A percentile compares a stretch with the other conserved stretches of the same genome.
Conservation (phyloP, 2,888 invertebrate species). For the Tinea trinotella region DNA sequence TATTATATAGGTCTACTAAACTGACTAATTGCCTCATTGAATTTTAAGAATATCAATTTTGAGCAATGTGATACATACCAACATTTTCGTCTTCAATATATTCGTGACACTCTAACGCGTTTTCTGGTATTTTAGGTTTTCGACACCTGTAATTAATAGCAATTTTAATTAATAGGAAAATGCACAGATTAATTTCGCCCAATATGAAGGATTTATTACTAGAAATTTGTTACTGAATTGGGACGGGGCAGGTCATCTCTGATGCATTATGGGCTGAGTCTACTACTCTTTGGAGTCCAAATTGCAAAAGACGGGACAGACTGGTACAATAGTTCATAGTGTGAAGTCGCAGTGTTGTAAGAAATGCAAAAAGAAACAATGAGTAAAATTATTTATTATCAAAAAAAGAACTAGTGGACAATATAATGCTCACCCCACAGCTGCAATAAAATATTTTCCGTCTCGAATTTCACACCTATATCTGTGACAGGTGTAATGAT, state of each 20-base stretch:
- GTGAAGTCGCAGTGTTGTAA: no score
- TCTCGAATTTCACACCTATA: slow-evolving; percentile 64
- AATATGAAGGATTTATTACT: no score
- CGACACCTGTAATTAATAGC: slow-evolving; percentile 42
- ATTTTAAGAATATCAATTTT: background rate
- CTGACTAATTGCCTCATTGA: background rate
- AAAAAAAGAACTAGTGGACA: no score
- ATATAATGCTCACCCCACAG: slow-evolving; percentile 54
- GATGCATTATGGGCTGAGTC: no score
- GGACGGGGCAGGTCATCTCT: no score
- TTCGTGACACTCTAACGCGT: slow-evolving; percentile 63
- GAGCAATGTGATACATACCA: slow-evolving; percentile 36
- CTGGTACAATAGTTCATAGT: no score
- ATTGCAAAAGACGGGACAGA: no score
- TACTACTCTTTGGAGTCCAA: no score
- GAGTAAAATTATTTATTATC: background rate
- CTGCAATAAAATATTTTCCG: slow-evolving; percentile 64
- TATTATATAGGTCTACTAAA: background rate
- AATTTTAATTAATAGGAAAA: slow-evolving; percentile 7
- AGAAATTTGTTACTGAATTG: no score
- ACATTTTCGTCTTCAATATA: slow-evolving; percentile 67
- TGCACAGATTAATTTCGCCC: no score
- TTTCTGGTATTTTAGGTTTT: slow-evolving; percentile 66
- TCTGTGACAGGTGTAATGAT: slow-evolving; percentile 62
- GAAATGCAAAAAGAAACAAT: no score